Conservation (phyloP, 2,797 vertebrate species). For the Enteromius treurensis region DNA sequence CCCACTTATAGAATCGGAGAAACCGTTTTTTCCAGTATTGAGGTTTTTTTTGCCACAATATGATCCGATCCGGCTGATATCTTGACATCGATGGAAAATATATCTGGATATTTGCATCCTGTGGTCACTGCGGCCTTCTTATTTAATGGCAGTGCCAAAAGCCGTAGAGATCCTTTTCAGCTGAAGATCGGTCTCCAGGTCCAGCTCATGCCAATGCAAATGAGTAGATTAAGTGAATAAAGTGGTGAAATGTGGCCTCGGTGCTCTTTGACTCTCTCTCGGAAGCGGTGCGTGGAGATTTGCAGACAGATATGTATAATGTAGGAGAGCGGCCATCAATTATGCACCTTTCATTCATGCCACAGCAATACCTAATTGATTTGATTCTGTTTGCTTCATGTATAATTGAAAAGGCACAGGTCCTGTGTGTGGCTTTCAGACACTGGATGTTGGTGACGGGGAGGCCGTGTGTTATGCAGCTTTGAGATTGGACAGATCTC, state of each 20-base stretch:
- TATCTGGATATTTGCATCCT: background rate
- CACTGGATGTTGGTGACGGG: conserved; percentile 42
- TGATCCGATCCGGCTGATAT: conserved; percentile 1
- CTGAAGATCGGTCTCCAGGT: background rate
- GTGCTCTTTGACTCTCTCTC: conserved; percentile 59
- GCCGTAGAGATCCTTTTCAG: conserved; percentile 15
- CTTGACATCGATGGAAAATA: background rate
- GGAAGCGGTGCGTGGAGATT: conserved; percentile 63
- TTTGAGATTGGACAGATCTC: conserved; percentile 24
- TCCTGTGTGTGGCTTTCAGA: conserved; percentile 45
- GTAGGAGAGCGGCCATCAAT: conserved; percentile 70
- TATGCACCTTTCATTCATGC: conserved; percentile 77
- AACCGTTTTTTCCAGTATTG: background rate
- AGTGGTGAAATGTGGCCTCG: conserved; percentile 60
- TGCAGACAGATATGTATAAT: conserved; percentile 71
- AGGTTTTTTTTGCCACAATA: conserved; percentile 7
- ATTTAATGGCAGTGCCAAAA: conserved; percentile 1
- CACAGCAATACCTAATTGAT: conserved; percentile 75
- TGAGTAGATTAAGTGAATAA: conserved; percentile 58
- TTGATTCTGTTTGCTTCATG: conserved; percentile 73
- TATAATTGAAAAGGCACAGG: conserved; percentile 70
- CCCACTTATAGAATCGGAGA: background rate
- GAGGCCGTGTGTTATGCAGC: background rate
- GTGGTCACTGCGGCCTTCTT: background rate
- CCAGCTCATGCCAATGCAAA: conserved; percentile 29